Conservation (phyloP, 2,797 vertebrate genomes). For the Premnoplex brunnescens region DNA sequence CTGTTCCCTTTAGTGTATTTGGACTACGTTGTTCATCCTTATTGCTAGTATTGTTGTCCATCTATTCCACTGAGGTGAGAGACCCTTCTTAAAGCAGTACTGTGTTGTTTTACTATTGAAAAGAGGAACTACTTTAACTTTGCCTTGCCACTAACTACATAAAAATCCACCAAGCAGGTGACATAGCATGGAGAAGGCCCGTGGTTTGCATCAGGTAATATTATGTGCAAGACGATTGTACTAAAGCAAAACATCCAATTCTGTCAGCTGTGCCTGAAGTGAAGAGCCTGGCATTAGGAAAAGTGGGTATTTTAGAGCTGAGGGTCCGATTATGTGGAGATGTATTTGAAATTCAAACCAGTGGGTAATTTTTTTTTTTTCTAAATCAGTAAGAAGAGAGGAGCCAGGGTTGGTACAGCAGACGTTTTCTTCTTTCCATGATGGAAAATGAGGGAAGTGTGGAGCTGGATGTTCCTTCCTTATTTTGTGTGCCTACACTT, state of each 20-base stretch:
- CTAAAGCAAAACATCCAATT: not conserved
- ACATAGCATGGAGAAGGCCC: not conserved
- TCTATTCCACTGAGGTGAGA: not conserved
- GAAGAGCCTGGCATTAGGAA: not conserved
- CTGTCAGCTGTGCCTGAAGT: not conserved
- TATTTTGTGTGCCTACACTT: not conserved
- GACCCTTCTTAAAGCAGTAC: not conserved
- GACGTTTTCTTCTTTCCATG: not conserved
- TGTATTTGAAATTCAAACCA: not conserved
- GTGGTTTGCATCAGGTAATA: not conserved
- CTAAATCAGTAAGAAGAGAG: not conserved
- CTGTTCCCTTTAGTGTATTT: not conserved
- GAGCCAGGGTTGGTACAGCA: not conserved
- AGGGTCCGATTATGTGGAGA: not conserved
- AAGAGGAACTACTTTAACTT: not conserved
- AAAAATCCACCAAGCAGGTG: not conserved
- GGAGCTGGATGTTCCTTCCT: not conserved
- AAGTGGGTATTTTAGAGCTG: not conserved
- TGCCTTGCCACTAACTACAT: not conserved
- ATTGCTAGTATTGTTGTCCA: not conserved
- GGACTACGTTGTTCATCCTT: not conserved
- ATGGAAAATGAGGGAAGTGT: not conserved
- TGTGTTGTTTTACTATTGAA: not conserved
- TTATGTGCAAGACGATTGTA: not conserved
- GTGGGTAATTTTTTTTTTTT: not conserved